Evolutionary conservation across 2,113 vertebrate species (phyloP).

Genomic region (Aviceda subcristata): DNA sequence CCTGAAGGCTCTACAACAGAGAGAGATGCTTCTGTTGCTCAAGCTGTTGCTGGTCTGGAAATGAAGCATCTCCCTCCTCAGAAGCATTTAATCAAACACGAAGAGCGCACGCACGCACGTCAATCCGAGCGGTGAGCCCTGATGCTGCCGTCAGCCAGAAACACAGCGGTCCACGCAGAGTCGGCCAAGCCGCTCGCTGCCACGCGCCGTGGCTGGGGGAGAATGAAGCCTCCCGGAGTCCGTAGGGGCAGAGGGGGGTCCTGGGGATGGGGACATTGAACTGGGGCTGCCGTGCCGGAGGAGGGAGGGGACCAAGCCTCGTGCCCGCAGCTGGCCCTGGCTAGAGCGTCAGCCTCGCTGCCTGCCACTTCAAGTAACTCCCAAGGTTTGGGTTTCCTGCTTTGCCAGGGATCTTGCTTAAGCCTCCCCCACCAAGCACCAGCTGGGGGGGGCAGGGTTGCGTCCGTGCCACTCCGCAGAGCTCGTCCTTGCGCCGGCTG

Average conservation of each 20-base stretch:
- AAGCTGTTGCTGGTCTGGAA: neutral
- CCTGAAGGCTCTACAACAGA: neutral
- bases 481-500: neutral
- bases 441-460: too few relatives aligned
- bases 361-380: neutral
- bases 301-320: neutral
- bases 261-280: fast-evolving
- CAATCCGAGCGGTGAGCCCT: neutral
- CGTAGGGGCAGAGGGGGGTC: fast-evolving
- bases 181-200: neutral
- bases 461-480: neutral
- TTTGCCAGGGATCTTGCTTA: neutral
- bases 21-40: neutral
- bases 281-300: fast-evolving
- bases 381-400: too few relatives aligned
- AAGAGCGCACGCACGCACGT: neutral
- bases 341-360: fast-evolving
- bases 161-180: fast-evolving
- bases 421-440: neutral
- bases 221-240: fast-evolving
- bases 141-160: neutral
- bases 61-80: neutral
- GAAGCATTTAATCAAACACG: neutral
- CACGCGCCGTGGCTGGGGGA: fast-evolving
- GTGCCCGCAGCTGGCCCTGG: neutral